Conservation (phyloP, 2,113 vertebrate genomes). For the Holacanthus passer region DNA sequence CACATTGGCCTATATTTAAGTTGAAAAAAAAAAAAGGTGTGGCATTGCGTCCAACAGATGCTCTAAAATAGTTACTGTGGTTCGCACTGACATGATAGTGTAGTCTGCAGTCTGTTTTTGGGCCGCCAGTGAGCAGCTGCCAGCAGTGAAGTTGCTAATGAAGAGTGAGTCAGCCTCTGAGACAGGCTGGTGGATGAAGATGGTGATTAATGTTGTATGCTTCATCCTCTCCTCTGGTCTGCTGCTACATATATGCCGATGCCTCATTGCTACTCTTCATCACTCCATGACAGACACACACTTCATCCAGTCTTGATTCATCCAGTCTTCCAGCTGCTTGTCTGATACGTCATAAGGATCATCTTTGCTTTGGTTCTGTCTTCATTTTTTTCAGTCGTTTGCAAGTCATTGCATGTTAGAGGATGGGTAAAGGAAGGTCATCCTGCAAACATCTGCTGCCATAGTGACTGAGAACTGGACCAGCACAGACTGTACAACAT, state of each 20-base stretch:
- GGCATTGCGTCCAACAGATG: not conserved
- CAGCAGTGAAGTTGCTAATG: slow-evolving; percentile 66
- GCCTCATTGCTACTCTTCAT: slow-evolving; percentile 49
- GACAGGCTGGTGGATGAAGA: slow-evolving; percentile 69
- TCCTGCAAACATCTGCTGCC: slow-evolving; percentile 4
- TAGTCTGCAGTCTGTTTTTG: slow-evolving; percentile 19
- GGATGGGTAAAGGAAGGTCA: not conserved
- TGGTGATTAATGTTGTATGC: slow-evolving; percentile 67
- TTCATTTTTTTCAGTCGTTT: not conserved
- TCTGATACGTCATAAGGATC: slow-evolving; percentile 23
- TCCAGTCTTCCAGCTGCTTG: slow-evolving; percentile 37
- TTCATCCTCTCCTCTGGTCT: slow-evolving; percentile 50
- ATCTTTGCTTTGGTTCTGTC: slow-evolving; percentile 16
- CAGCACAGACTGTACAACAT: slow-evolving; percentile 1
- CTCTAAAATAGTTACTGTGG: slow-evolving; percentile 12
- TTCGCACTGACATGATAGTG: slow-evolving; percentile 17
- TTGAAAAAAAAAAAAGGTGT: not conserved
- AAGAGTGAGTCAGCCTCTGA: slow-evolving; percentile 74
- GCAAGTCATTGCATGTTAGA: too few relatives aligned
- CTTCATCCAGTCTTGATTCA: slow-evolving; percentile 37
- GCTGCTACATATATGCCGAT: slow-evolving; percentile 54
- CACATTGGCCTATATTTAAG: not conserved
- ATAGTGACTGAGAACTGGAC: slow-evolving; percentile 3
- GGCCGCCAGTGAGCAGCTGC: slow-evolving; percentile 58
- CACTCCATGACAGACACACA: slow-evolving; percentile 41